Conservation (phyloP, 2,888 invertebrate species). For the Troides helena region DNA sequence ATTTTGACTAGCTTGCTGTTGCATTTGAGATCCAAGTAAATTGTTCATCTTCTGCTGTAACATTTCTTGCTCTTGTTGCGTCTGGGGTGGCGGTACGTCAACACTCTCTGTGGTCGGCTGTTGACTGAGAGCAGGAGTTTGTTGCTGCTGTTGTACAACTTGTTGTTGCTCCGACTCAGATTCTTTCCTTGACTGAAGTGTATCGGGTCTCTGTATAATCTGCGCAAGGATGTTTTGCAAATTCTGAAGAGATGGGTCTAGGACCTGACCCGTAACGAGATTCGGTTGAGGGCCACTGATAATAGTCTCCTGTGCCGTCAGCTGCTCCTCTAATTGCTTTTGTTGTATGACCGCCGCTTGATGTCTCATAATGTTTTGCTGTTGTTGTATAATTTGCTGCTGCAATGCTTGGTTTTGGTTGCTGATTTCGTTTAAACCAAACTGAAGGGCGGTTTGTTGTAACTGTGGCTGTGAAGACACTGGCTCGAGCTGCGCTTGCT, state of each 20-base stretch:
- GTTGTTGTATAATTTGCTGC: conserved; percentile 75
- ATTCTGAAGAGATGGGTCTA: conserved; percentile 77
- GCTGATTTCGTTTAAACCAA: conserved; percentile 60
- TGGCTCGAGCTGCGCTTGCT: conserved; percentile 58
- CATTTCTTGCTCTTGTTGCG: conserved; percentile 51
- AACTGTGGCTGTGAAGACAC: conserved; percentile 54
- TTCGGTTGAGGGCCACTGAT: conserved; percentile 59
- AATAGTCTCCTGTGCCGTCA: conserved; percentile 62
- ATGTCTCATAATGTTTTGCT: conserved; percentile 71
- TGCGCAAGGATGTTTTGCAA: conserved; percentile 70
- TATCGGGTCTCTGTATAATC: conserved; percentile 72
- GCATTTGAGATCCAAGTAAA: conserved; percentile 56
- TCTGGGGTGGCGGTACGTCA: conserved; percentile 42
- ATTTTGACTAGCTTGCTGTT: conserved; percentile 52
- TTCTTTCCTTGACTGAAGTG: conserved; percentile 64
- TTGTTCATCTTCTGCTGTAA: conserved; percentile 64
- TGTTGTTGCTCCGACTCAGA: conserved; percentile 63
- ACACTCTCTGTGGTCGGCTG: conserved; percentile 38
- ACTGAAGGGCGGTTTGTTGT: conserved; percentile 51
- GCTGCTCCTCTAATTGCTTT: conserved; percentile 68
- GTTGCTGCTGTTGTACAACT: conserved; percentile 45
- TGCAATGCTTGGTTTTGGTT: conserved; percentile 77
- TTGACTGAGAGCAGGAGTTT: conserved; percentile 37
- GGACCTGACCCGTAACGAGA: conserved; percentile 63
- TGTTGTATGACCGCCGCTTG: conserved; percentile 74